These are phyloP conservation scores for Cylloceria caligata DNA, from an alignment of 2,888 invertebrate genomes.

Conservation along the genomic window DNA sequence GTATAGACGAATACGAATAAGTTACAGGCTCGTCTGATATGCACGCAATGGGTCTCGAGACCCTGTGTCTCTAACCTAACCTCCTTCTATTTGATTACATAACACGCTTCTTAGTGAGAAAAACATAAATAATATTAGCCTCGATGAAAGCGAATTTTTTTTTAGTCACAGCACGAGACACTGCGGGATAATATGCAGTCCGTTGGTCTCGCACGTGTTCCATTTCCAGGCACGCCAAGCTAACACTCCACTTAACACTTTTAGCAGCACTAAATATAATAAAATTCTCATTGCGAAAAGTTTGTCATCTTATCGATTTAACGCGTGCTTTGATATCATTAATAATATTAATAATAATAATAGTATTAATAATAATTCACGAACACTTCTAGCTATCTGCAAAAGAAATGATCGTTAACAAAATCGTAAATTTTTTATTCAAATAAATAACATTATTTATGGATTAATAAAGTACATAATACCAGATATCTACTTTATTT, in stretches of 20 bases:
- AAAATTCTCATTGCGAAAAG: background rate
- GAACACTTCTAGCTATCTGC: too few relatives aligned
- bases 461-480: too few relatives aligned
- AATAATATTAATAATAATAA: too few relatives aligned
- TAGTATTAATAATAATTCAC: too few relatives aligned
- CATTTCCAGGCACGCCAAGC: background rate
- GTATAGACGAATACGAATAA: constrained; percentile 27
- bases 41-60: constrained; percentile 5
- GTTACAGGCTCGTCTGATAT: constrained; percentile 33
- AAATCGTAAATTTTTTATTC: too few relatives aligned
- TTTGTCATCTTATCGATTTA: background rate
- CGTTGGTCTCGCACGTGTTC: constrained; percentile 46
- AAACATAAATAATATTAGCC: constrained; percentile 5
- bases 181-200: constrained; percentile 26
- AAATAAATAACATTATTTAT: too few relatives aligned
- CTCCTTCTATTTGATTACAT: background rate
- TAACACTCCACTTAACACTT: background rate
- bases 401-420: too few relatives aligned
- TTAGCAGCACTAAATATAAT: constrained; percentile 3
- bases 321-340: background rate
- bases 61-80: background rate
- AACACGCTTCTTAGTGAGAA: constrained; percentile 14
- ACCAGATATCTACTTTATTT: too few relatives aligned
- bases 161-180: constrained; percentile 2
- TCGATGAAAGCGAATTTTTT: constrained; percentile 9